Percentiles rank a stretch among this genome's conserved stretches.
phyloP scores from a whole-genome alignment of 1,140 invertebrate genomes.

The Globodera rostochiensis region DNA sequence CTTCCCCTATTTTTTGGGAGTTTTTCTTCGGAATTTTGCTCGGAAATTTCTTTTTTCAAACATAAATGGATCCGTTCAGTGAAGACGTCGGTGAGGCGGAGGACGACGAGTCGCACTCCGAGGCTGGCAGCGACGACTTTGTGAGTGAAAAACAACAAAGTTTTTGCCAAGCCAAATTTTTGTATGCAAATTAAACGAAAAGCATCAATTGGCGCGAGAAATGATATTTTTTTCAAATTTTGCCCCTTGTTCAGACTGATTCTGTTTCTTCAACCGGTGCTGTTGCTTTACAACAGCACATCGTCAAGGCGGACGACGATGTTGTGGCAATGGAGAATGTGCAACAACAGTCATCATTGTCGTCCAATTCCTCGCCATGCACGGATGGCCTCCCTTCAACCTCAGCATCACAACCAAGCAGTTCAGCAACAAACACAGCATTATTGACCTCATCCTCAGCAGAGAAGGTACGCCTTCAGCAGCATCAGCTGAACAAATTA shows the following conservation, averaged over 20 bases:
- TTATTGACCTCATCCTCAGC: background rate
- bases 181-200: no score
- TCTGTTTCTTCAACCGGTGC: background rate
- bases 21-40: no score
- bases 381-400: no score
- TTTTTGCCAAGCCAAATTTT: no score
- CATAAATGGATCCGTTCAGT: no score
- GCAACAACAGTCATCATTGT: no score
- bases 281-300: background rate
- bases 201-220: no score
- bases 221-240: no score
- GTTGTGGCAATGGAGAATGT: background rate
- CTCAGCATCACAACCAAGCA: background rate
- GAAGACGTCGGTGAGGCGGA: background rate
- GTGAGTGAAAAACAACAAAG: background rate
- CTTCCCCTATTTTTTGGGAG: background rate
- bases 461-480: background rate
- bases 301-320: background rate
- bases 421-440: no score
- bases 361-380: no score
- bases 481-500: background rate
- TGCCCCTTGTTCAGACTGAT: background rate
- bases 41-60: background rate
- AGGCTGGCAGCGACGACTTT: background rate
- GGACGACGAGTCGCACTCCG: background rate